These are phyloP conservation scores for Drosophila orena DNA, from an alignment of 1,140 invertebrate genomes.

Conservation along the genomic window DNA sequence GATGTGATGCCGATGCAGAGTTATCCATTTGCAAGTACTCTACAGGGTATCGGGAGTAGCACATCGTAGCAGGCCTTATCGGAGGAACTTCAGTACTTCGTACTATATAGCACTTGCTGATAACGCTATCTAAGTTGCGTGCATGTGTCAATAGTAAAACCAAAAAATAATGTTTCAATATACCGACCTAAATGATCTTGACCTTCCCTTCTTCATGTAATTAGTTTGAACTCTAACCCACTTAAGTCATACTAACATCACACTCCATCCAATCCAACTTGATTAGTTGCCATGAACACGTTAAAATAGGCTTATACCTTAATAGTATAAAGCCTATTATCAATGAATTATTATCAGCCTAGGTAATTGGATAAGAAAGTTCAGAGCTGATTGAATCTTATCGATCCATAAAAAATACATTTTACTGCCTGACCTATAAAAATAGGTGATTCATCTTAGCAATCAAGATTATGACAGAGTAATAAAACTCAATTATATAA, in stretches of 20 bases:
- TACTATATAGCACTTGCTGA: background rate
- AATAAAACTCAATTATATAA: background rate
- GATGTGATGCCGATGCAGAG: conserved; percentile 37
- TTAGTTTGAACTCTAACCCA: too few relatives aligned
- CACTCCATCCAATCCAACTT: too few relatives aligned
- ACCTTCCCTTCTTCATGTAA: too few relatives aligned
- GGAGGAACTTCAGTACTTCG: background rate
- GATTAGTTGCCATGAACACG: too few relatives aligned
- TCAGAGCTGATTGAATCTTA: conserved; percentile 21
- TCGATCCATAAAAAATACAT: background rate
- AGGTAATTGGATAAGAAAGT: background rate
- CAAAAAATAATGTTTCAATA: background rate
- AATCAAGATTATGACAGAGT: background rate
- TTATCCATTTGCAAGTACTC: conserved; percentile 44
- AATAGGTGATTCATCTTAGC: background rate
- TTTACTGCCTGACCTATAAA: background rate
- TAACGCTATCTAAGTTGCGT: too few relatives aligned
- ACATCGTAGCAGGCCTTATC: background rate
- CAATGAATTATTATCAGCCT: conserved; percentile 1
- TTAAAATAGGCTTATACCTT: too few relatives aligned
- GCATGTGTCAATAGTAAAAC: too few relatives aligned
- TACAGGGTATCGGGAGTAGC: conserved; percentile 1
- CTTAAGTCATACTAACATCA: too few relatives aligned
- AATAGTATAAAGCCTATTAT: too few relatives aligned
- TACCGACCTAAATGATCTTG: background rate